Base-by-base conservation (phyloP, 23 tunicate genomes). In the Styela plicata region DNA sequence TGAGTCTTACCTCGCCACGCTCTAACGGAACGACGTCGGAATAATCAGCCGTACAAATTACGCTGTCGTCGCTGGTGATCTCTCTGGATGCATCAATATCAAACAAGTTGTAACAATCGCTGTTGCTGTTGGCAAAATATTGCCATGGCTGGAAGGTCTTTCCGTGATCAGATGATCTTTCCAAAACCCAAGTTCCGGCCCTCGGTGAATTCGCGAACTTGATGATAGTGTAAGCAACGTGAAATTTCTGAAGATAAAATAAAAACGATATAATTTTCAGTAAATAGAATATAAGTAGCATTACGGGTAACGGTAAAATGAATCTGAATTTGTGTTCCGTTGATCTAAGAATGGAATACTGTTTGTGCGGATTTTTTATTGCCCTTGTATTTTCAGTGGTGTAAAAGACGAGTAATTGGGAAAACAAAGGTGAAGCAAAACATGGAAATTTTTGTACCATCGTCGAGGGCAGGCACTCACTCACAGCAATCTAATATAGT, bases 201-300 rank as follows among this genome's bases (percentile, higher is more conserved):
- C 99, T 80, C 0, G 99, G 99, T 36, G 99, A 96, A 89, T 96
- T 96, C 66, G 99, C 99, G 74, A 96, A 96, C 67, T 96, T 96
- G 74, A 96, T 83, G 2, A 96, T 79, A 63, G 87, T 83, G 36
- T 96, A 96, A 23, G 99, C 96, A 33, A 96, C 99, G 34, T 96
- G 99, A 79, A 90, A 96, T 21, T 91, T 97, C 99, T 96, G 85
- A 28, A n/a, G n/a, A n/a, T n/a, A n/a, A n/a, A n/a, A n/a, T n/a
- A n/a, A n/a, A n/a, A n/a, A n/a, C n/a, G n/a, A n/a, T n/a, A n/a
- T n/a, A n/a, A n/a, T n/a, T n/a, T n/a, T n/a, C n/a, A n/a, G n/a
- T n/a, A n/a, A n/a, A n/a, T n/a, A n/a, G n/a, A n/a, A n/a, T n/a
- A n/a, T n/a, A n/a, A n/a, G n/a, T n/a, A n/a, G n/a, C n/a, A n/a